These are phyloP conservation scores for Danaus plexippus DNA, from an alignment of 1,140 invertebrate genomes.

Conservation along the genomic window DNA sequence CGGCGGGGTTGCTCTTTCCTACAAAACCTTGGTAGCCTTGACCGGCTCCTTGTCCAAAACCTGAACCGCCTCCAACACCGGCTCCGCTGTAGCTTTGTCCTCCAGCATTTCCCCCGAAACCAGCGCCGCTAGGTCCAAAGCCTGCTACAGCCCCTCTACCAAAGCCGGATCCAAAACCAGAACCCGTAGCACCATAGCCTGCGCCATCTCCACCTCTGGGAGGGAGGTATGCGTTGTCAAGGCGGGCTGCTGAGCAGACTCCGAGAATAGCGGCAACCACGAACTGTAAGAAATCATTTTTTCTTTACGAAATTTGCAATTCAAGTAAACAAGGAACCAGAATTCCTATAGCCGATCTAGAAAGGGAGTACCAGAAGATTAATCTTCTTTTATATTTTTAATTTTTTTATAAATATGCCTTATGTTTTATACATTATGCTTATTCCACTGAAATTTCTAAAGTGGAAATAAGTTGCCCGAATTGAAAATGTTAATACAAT, in stretches of 20 bases:
- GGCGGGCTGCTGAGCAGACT: conserved; percentile 64
- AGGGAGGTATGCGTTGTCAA: conserved; percentile 77
- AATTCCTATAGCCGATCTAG: too few relatives aligned
- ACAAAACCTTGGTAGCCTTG: conserved; percentile 26
- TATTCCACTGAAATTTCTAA: neutral
- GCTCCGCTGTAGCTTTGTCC: conserved; percentile 27
- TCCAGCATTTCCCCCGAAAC: conserved; percentile 20
- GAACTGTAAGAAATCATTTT: conserved; percentile 36
- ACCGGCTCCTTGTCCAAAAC: conserved; percentile 26
- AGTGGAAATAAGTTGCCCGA: neutral
- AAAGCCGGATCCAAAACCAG: conserved; percentile 14
- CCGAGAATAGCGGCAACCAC: conserved; percentile 55
- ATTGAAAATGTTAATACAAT: neutral
- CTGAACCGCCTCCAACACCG: conserved; percentile 27
- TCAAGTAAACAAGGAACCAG: too few relatives aligned
- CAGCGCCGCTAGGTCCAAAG: conserved; percentile 22
- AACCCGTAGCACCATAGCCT: conserved; percentile 44
- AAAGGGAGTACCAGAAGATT: too few relatives aligned
- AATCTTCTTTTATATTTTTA: too few relatives aligned
- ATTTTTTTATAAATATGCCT: too few relatives aligned
- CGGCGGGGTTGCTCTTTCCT: conserved; percentile 33
- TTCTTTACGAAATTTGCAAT: neutral
- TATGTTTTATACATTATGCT: too few relatives aligned
- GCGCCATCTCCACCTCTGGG: conserved; percentile 68
- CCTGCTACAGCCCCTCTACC: conserved; percentile 18